Evolutionary conservation across 2,113 vertebrate species (phyloP).

Genomic region (Numenius arquata): DNA sequence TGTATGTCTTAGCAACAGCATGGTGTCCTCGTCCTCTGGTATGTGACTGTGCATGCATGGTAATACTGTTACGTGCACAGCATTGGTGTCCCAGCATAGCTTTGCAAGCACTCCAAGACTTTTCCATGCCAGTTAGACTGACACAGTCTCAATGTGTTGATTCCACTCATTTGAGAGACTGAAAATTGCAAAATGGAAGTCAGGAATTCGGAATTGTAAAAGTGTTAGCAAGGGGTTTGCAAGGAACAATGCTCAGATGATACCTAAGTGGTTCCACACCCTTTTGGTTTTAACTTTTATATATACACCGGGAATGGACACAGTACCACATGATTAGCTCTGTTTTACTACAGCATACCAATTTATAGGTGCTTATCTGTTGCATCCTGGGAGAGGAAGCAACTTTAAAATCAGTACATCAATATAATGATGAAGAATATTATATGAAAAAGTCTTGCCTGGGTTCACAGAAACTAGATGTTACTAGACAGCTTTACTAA

Average conservation of each 20-base stretch:
- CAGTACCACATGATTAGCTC: background rate
- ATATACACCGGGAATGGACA: background rate
- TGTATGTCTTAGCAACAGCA: background rate
- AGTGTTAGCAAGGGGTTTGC: background rate
- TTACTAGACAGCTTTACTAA: background rate
- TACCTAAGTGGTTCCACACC: background rate
- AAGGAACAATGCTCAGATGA: background rate
- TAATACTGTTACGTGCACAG: background rate
- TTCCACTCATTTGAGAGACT: background rate
- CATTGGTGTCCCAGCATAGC: fast-evolving
- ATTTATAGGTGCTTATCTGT: background rate
- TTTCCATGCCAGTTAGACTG: background rate
- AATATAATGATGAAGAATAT: background rate
- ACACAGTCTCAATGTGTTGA: background rate
- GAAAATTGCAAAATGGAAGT: background rate
- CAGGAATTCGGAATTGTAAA: background rate
- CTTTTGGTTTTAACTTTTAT: background rate
- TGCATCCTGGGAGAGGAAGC: background rate
- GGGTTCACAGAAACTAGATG: background rate
- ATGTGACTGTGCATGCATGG: background rate
- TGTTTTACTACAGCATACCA: background rate
- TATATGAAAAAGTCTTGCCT: background rate
- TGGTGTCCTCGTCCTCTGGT: background rate
- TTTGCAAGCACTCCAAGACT: background rate
- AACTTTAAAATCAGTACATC: background rate